Conservation (phyloP, 2,113 vertebrate species). For the Phycodurus eques region DNA sequence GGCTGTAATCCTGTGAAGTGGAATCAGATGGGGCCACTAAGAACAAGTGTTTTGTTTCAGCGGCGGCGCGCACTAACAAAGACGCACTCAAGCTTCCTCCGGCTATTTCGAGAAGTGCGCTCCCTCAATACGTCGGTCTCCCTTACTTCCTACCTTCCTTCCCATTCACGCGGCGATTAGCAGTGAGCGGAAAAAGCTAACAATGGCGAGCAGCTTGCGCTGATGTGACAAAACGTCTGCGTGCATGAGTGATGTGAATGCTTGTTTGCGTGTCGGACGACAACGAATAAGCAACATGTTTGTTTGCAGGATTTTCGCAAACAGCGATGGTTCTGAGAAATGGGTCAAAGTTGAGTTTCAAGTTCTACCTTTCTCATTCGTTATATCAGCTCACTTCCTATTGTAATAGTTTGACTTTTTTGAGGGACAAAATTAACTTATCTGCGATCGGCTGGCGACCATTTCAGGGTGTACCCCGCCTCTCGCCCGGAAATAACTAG, state of each 20-base stretch:
- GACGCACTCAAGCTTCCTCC: constrained; percentile 54
- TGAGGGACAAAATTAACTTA: too few relatives aligned
- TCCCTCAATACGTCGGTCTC: constrained; percentile 45
- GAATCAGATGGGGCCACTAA: constrained; percentile 61
- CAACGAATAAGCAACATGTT: not conserved
- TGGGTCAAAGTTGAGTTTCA: not conserved
- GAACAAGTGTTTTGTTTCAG: constrained; percentile 65
- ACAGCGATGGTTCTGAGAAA: not conserved
- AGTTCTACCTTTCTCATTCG: not conserved
- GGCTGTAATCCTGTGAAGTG: constrained; percentile 62
- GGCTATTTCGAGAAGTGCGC: constrained; percentile 63
- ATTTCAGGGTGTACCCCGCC: too few relatives aligned
- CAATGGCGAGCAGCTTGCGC: constrained; percentile 6
- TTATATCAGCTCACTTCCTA: too few relatives aligned
- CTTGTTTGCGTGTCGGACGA: not conserved
- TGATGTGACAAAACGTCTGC: not conserved
- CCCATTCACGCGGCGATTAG: constrained; percentile 66
- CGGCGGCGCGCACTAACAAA: constrained; percentile 49
- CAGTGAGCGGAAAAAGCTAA: constrained; percentile 14
- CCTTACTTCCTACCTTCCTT: constrained; percentile 27
- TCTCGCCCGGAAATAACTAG: too few relatives aligned
- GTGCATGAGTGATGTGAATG: not conserved
- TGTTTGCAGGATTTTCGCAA: not conserved
- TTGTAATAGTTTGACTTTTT: too few relatives aligned
- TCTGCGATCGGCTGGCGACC: too few relatives aligned